These are phyloP conservation scores for Mohoua ochrocephala DNA, from an alignment of 2,113 vertebrate genomes.

Conservation along the genomic window DNA sequence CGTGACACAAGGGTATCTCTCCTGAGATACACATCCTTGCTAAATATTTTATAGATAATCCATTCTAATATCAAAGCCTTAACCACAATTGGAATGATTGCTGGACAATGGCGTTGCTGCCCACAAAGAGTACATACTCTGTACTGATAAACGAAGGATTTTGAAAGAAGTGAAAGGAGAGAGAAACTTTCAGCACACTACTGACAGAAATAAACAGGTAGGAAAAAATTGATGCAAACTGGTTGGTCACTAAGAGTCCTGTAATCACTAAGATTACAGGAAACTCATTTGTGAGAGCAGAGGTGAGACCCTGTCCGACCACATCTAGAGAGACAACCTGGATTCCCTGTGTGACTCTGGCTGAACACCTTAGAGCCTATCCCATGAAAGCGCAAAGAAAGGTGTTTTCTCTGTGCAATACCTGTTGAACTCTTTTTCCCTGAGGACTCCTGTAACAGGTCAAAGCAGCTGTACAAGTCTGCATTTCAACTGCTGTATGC, in stretches of 20 bases:
- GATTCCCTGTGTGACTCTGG: not conserved
- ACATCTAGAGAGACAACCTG: not conserved
- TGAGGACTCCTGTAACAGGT: not conserved
- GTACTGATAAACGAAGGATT: not conserved
- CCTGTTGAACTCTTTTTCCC: not conserved
- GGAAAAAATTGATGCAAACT: not conserved
- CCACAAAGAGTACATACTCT: not conserved
- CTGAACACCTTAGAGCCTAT: not conserved
- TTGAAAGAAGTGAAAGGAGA: not conserved
- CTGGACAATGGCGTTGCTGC: not conserved
- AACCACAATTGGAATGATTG: not conserved
- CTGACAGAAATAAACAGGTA: not conserved
- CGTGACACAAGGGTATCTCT: fast-evolving
- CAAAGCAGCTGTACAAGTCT: not conserved
- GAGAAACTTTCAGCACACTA: not conserved
- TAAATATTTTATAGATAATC: not conserved
- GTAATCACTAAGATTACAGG: no score
- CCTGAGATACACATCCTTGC: not conserved
- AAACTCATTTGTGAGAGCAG: not conserved
- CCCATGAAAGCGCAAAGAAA: not conserved
- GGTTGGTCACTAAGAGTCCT: not conserved
- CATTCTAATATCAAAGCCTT: not conserved
- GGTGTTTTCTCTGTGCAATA: not conserved
- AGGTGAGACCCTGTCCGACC: not conserved
- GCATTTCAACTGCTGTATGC: not conserved